Conservation (phyloP, 1,140 invertebrate genomes). For the Anthonomus grandis region DNA sequence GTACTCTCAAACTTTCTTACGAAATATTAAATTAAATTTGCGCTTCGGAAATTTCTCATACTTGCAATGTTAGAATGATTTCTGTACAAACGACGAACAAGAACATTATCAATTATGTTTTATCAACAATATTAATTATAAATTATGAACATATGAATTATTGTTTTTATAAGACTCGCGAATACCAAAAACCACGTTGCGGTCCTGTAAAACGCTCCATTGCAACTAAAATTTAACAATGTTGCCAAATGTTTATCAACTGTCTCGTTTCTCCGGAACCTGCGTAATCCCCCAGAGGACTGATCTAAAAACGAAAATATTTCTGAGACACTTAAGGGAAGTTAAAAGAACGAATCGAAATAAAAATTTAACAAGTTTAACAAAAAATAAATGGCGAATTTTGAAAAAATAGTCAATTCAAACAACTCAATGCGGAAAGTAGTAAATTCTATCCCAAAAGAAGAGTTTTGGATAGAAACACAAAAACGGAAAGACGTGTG, state of each 20-base stretch:
- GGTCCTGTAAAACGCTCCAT: too few species aligned
- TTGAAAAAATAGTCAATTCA: slow-evolving; percentile 10
- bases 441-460: slow-evolving; percentile 14
- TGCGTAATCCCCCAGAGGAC: slow-evolving; percentile 20
- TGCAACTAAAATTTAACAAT: too few species aligned
- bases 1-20: background rate
- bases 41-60: background rate
- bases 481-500: slow-evolving; percentile 12
- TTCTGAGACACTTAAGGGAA: slow-evolving; percentile 16
- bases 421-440: slow-evolving; percentile 13
- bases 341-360: slow-evolving; percentile 11
- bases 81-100: slow-evolving; percentile 12
- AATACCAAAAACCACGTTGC: too few species aligned
- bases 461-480: slow-evolving; percentile 18
- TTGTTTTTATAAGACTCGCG: too few species aligned
- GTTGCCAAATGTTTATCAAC: too few species aligned
- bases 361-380: slow-evolving; percentile 11
- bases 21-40: background rate
- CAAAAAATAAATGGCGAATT: slow-evolving; percentile 13
- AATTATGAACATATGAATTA: too few species aligned
- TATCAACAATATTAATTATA: too few species aligned
- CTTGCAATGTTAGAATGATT: background rate
- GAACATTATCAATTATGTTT: too few species aligned
- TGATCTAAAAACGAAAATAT: too few species aligned
- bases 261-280: too few species aligned